phyloP scores from a whole-genome alignment of 2,797 vertebrate genomes.

The Sebastiscus tertius region DNA sequence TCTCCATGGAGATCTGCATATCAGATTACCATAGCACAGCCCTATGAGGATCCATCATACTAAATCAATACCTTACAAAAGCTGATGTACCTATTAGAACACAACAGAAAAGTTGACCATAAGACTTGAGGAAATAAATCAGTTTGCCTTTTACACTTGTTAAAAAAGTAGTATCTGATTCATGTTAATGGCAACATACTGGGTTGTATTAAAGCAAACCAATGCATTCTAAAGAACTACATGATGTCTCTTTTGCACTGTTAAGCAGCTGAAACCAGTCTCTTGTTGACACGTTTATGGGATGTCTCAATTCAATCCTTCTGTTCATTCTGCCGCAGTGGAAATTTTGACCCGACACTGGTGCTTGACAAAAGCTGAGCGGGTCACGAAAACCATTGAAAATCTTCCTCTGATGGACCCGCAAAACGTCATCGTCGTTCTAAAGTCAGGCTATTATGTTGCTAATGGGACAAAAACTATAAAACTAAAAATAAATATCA shows the following conservation, averaged over 20 bases:
- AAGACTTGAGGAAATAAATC: neutral
- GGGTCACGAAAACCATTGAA: neutral
- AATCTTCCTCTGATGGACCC: neutral
- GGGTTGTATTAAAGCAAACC: neutral
- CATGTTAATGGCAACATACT: neutral
- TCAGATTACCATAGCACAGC: slow-evolving; percentile 29
- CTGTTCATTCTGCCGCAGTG: neutral
- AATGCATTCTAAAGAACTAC: neutral
- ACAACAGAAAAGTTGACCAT: neutral
- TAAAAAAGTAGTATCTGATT: neutral
- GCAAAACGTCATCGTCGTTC: neutral
- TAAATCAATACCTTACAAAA: slow-evolving; percentile 23
- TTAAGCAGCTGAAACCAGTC: neutral
- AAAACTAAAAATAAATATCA: no score
- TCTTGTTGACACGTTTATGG: neutral
- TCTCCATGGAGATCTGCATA: slow-evolving; percentile 20
- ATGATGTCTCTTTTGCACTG: neutral
- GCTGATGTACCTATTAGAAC: neutral
- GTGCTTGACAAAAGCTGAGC: neutral
- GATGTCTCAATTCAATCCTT: neutral
- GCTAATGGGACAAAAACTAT: neutral
- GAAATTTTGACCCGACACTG: neutral
- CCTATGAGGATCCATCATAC: slow-evolving; percentile 6
- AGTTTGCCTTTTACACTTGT: neutral
- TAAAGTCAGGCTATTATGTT: neutral